phyloP scores from a whole-genome alignment of 2,113 vertebrate genomes.

The Cavia aperea region DNA sequence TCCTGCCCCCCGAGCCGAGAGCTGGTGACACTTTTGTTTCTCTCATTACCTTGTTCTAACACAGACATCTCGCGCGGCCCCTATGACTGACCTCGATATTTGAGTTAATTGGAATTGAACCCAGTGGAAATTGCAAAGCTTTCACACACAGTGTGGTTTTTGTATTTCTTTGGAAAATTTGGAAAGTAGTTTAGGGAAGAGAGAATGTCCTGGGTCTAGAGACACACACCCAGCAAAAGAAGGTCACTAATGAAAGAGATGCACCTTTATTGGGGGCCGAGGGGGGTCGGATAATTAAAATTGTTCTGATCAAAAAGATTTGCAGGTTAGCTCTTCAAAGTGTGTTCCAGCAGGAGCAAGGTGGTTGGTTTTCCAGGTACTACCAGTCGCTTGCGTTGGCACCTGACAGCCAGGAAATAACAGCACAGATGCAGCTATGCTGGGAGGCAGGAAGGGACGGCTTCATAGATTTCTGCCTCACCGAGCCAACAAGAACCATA shows the following conservation, averaged over 20 bases:
- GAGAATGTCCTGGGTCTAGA: not conserved
- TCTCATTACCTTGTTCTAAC: constrained; percentile 46
- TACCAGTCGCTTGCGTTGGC: not conserved
- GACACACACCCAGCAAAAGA: not conserved
- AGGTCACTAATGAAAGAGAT: not conserved
- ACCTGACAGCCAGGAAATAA: not conserved
- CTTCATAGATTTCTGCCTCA: constrained; percentile 17
- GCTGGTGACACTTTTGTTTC: constrained; percentile 45
- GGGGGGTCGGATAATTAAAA: not conserved
- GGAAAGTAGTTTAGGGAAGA: constrained; percentile 36
- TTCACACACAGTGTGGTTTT: constrained; percentile 1
- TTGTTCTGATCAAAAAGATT: not conserved
- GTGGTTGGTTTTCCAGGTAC: not conserved
- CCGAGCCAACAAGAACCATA: not conserved
- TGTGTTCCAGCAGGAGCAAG: not conserved
- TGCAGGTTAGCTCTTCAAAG: constrained; percentile 11
- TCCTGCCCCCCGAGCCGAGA: not conserved
- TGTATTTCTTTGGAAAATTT: constrained; percentile 2
- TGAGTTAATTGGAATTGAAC: constrained; percentile 49
- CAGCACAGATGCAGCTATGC: constrained; percentile 9
- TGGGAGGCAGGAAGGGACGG: constrained; percentile 34
- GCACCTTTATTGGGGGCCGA: not conserved
- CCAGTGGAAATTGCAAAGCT: constrained; percentile 22
- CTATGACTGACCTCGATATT: constrained; percentile 28
- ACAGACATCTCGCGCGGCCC: not conserved